Evolutionary conservation across 2,797 vertebrate genomes (phyloP).

Genomic region (Enteromius afrohamiltoni): DNA sequence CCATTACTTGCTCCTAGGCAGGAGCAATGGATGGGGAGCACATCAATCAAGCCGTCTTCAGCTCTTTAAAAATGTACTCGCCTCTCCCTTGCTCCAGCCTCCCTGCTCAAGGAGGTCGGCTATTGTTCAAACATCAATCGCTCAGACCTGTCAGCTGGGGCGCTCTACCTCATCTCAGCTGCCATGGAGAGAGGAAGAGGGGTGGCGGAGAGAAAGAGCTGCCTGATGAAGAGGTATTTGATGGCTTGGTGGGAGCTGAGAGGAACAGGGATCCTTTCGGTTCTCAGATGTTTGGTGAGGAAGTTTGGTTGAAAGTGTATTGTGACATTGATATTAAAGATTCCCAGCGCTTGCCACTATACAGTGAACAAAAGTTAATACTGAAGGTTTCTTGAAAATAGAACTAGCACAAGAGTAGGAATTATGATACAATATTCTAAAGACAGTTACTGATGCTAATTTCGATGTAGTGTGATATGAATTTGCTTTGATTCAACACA

Average conservation of each 20-base stretch:
- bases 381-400: not conserved
- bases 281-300: constrained; percentile 21
- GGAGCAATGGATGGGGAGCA: constrained; percentile 58
- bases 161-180: constrained; percentile 55
- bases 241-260: constrained; percentile 19
- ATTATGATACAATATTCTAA: too few species aligned
- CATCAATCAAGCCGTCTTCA: constrained; percentile 63
- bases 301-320: not conserved
- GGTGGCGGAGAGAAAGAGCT: constrained; percentile 17
- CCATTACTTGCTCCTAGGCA: constrained; percentile 60
- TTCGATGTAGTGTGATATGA: too few species aligned
- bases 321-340: not conserved
- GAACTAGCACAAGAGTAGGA: not conserved
- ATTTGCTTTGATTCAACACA: too few species aligned
- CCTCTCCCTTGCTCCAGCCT: constrained; percentile 58
- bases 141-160: constrained; percentile 60
- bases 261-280: constrained; percentile 11
- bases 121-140: constrained; percentile 69
- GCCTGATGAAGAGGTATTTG: constrained; percentile 43
- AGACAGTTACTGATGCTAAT: too few species aligned
- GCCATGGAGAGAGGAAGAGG: constrained; percentile 35
- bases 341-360: not conserved
- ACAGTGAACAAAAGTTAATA: not conserved
- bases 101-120: constrained; percentile 62
- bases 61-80: constrained; percentile 67